Evolutionary conservation across 2,113 vertebrate species (phyloP).

Genomic region (Falcunculus frontatus): DNA sequence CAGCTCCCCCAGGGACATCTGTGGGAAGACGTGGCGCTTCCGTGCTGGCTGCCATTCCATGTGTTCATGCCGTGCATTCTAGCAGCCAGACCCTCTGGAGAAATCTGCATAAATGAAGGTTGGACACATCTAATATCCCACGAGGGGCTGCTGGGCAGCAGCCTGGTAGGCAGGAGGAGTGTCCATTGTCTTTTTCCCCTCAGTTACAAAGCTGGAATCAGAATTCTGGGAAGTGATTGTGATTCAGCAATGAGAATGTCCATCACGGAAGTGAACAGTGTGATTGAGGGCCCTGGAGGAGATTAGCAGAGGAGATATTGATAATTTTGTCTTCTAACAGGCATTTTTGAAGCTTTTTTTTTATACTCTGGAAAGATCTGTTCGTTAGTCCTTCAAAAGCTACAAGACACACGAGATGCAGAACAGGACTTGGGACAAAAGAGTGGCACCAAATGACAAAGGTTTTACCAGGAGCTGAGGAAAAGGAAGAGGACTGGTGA

Average conservation of each 20-base stretch:
- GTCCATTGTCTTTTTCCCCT: neutral
- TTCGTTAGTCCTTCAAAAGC: neutral
- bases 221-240: neutral
- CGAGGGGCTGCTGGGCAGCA: neutral
- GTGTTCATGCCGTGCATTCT: neutral
- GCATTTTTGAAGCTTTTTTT: neutral
- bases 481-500: slow-evolving; percentile 3
- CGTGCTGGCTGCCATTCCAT: neutral
- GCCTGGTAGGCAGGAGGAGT: neutral
- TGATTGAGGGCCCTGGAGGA: neutral
- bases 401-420: neutral
- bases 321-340: neutral
- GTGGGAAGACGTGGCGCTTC: accelerated
- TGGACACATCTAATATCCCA: neutral
- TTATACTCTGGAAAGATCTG: neutral
- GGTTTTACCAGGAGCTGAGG: slow-evolving; percentile 2
- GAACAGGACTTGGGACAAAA: neutral
- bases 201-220: neutral
- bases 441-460: neutral
- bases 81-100: neutral
- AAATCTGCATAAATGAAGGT: neutral
- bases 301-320: neutral
- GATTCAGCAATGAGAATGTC: neutral
- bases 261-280: accelerated
- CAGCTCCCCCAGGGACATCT: neutral